A percentile compares a stretch with the other conserved stretches of the same genome.
phyloP scores from a whole-genome alignment of 2,888 invertebrate genomes.

The Scaptomyza parva region DNA sequence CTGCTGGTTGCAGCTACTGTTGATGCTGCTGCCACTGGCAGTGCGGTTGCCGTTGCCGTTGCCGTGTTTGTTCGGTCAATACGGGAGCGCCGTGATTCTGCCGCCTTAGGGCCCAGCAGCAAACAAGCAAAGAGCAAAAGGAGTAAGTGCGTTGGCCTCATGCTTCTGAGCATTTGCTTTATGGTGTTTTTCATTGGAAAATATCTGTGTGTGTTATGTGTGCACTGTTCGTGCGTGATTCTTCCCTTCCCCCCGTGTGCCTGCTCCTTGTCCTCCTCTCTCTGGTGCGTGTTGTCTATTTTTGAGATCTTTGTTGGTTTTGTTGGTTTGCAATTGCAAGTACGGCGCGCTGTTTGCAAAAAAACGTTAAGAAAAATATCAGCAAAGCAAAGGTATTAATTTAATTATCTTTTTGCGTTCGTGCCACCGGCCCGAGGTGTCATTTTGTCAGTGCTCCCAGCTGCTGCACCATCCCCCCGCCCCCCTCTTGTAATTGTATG shows the following conservation, averaged over 20 bases:
- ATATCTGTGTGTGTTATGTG: constrained; percentile 14
- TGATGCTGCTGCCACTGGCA: constrained; percentile 1
- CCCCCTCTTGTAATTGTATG: constrained; percentile 39
- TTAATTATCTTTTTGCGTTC: constrained; percentile 63
- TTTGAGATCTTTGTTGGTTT: constrained; percentile 37
- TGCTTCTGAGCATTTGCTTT: constrained; percentile 60
- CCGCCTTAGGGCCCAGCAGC: constrained; percentile 33
- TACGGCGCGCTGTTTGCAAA: constrained; percentile 2
- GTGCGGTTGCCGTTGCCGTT: constrained; percentile 7
- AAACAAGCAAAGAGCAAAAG: constrained; percentile 47
- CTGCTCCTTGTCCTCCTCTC: too few relatives aligned
- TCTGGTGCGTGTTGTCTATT: constrained; percentile 46
- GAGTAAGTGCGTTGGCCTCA: constrained; percentile 51
- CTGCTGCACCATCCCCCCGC: constrained; percentile 17
- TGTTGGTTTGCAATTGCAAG: constrained; percentile 8
- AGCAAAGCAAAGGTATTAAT: constrained; percentile 59
- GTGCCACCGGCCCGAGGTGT: constrained; percentile 54
- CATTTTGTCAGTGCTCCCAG: constrained; percentile 50
- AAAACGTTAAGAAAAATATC: constrained; percentile 39
- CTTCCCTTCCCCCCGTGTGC: too few relatives aligned
- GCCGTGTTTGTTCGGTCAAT: constrained; percentile 66
- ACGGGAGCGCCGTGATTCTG: constrained; percentile 81
- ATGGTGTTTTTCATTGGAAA: constrained; percentile 60
- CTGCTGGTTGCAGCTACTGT: constrained; percentile 45
- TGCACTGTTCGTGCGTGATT: too few relatives aligned